Base-by-base conservation (phyloP, 2,797 vertebrate species). In the Chelidonichthys spinosus region DNA sequence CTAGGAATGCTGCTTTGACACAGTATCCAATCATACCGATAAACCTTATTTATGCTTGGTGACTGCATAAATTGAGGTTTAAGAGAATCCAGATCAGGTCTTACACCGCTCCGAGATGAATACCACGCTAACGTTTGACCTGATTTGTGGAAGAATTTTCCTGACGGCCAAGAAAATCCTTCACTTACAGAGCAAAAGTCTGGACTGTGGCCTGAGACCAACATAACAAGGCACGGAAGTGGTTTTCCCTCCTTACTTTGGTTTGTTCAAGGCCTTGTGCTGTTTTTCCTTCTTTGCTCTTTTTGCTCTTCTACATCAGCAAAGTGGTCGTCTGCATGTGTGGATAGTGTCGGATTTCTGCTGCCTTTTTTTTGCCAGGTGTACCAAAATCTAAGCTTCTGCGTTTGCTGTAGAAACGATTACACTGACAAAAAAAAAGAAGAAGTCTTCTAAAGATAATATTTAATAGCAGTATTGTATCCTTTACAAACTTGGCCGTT, bases 291-390 rank as follows among this genome's bases (percentile, higher is more conserved):
- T 6, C 18, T 78, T 87, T 62, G 73, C 76, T 86, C 8, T 18
- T 78, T 66, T 74, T 54, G 63, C 84, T 78, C 86, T 61, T 84
- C 58, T 35, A 44, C 82, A 87, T 92, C 87, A 90, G 90, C 86
- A 84, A 58, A 78, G 63, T 63, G 61, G 52, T 72, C 49, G 73
- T 76, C 71, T 72, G 60, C 36, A 11, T 76, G 40, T 68, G 66
- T 64, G 52, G 18, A 72, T 39, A 56, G 60, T 78, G 70, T 60
- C 60, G n/a, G 67, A 72, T 68, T 47, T 79, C 4, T 69, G 50
- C 60, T 73, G 17, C 14, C 7, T 17, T 54, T 53, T 25, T 62
- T 58, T 69, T 50, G 53, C 43, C 44, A 63, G 67, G 35, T 74
- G 11, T n/a, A 68, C 64, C 15, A 62, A 62, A 71, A 46, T 2